Percentiles rank a stretch among this genome's conserved stretches.
Conservation (phyloP, 2,113 vertebrate species). For the Camelus dromedarius region DNA sequence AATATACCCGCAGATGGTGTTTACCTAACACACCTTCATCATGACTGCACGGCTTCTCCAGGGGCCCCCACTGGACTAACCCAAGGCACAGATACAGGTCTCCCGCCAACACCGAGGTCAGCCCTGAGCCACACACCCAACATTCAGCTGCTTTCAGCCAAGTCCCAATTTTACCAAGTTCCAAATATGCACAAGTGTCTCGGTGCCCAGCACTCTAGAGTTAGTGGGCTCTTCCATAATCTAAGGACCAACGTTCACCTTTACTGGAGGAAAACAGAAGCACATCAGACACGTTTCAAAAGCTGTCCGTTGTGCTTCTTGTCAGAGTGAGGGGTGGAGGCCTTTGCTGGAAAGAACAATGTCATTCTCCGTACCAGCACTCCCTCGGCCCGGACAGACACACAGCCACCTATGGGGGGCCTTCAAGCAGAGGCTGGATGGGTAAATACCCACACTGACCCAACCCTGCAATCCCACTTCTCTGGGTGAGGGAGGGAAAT, state of each 20-base stretch:
- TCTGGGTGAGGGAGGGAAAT: not conserved
- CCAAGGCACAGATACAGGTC: not conserved
- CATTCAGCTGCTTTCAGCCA: not conserved
- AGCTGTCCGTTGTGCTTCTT: not conserved
- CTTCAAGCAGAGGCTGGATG: not conserved
- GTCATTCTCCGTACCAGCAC: not conserved
- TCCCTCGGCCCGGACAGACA: not conserved
- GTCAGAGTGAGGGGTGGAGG: not conserved
- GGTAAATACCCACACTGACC: not conserved
- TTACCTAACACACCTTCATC: not conserved
- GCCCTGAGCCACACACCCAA: not conserved
- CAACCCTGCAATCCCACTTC: not conserved
- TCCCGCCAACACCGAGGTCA: not conserved
- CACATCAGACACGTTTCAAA: not conserved
- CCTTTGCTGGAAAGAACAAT: not conserved
- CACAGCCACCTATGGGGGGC: accelerated
- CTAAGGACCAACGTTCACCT: accelerated
- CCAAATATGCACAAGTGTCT: not conserved
- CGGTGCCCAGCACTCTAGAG: not conserved
- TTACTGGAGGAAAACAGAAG: not conserved
- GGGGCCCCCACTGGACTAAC: constrained; percentile 33
- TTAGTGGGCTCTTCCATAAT: not conserved
- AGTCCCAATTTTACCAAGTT: not conserved
- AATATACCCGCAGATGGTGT: constrained; percentile 69
- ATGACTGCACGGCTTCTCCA: not conserved